These are phyloP conservation scores for Pachyrhynchus sulphureomaculatus DNA, from an alignment of 1,140 invertebrate genomes.

Conservation along the genomic window DNA sequence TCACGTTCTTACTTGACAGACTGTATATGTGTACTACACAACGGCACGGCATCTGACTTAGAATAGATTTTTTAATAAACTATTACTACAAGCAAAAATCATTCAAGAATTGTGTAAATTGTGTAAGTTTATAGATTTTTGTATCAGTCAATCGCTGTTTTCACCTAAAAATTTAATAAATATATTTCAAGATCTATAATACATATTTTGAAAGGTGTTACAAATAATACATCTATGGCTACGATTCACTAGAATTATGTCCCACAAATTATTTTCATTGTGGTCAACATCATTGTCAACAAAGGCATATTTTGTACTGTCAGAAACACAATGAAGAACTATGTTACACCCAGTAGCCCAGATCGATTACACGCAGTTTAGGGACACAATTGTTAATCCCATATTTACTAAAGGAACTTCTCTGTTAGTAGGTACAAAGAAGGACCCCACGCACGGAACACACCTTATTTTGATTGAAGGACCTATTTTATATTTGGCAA, in stretches of 20 bases:
- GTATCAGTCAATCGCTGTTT: too few species aligned
- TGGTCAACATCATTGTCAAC: constrained; percentile 17
- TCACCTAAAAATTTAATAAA: too few species aligned
- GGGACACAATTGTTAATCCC: constrained; percentile 48
- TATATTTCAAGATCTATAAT: neutral
- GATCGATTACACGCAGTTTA: constrained; percentile 51
- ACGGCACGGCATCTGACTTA: too few species aligned
- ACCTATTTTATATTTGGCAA: neutral
- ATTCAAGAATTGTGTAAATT: too few species aligned
- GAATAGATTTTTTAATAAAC: too few species aligned
- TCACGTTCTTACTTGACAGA: too few species aligned
- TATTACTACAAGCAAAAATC: too few species aligned
- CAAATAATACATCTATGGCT: neutral
- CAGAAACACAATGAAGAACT: constrained; percentile 10
- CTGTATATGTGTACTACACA: too few species aligned
- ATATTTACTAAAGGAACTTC: constrained; percentile 46
- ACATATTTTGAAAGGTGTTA: constrained; percentile 3
- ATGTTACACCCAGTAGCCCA: constrained; percentile 22
- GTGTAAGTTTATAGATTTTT: too few species aligned
- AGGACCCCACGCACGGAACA: constrained; percentile 43
- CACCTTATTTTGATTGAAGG: constrained; percentile 32
- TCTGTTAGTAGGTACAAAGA: constrained; percentile 34
- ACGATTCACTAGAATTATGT: neutral
- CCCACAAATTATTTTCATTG: constrained; percentile 1
- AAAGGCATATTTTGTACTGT: constrained; percentile 13